Conservation (phyloP, 53 echinoderm and acorn worm species). For the Echinarachnius parma region DNA sequence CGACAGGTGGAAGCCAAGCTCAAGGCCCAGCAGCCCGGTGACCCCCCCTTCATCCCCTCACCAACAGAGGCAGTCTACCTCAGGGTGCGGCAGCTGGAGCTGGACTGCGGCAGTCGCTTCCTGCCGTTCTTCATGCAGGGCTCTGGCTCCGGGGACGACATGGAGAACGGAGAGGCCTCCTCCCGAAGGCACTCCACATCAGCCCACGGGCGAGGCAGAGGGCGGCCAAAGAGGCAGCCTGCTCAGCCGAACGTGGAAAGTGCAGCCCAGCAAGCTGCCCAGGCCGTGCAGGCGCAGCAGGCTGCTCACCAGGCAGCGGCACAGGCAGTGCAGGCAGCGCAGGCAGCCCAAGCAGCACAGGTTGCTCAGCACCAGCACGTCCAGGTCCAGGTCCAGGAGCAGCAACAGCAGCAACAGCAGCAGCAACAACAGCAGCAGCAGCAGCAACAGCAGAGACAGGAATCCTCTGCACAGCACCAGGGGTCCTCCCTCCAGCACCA, state of each 20-base stretch:
- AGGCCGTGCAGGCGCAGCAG: not conserved
- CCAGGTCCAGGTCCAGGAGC: slow-evolving; percentile 9
- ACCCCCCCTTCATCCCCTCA: slow-evolving; percentile 42
- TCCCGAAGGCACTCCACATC: not conserved
- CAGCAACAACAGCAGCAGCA: slow-evolving; percentile 25
- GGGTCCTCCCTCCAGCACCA: too few relatives aligned
- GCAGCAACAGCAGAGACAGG: too few relatives aligned
- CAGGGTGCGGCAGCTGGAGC: slow-evolving; percentile 40
- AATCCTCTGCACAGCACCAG: too few relatives aligned
- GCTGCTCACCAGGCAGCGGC: slow-evolving; percentile 23
- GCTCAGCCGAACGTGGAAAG: too few relatives aligned
- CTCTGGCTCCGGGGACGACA: slow-evolving; percentile 26
- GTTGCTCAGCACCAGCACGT: slow-evolving; percentile 11
- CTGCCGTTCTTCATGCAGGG: slow-evolving; percentile 36
- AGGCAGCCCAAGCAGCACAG: slow-evolving; percentile 11
- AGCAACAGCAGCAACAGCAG: slow-evolving; percentile 23
- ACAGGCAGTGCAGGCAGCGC: slow-evolving; percentile 21
- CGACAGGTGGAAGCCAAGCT: slow-evolving; percentile 38
- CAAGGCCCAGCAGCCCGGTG: slow-evolving; percentile 33
- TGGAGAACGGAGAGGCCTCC: slow-evolving; percentile 2
- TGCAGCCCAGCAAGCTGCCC: not conserved
- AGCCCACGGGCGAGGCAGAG: slow-evolving; percentile 13
- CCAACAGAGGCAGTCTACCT: slow-evolving; percentile 37
- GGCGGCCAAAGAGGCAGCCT: too few relatives aligned
- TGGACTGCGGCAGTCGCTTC: slow-evolving; percentile 44